A percentile compares a stretch with the other conserved stretches of the same genome.
Conservation (phyloP, 2,113 vertebrate species). For the Pseudorectes ferrugineus region DNA sequence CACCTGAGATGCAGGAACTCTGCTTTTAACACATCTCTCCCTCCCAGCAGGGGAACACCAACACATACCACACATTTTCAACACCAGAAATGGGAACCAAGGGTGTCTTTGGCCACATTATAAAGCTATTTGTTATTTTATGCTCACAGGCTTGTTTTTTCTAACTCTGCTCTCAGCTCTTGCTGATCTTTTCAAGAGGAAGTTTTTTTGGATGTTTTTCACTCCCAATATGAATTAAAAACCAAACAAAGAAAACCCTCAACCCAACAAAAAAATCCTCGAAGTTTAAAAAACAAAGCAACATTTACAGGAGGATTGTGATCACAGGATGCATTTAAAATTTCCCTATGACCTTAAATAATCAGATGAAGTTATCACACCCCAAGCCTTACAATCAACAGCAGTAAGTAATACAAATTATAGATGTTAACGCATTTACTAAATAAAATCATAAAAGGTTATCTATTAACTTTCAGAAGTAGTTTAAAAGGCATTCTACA, state of each 20-base stretch:
- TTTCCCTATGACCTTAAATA: not conserved
- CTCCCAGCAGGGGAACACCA: fast-evolving
- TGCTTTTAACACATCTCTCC: not conserved
- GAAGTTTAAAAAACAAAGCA: not conserved
- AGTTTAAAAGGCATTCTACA: not conserved
- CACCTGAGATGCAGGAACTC: not conserved
- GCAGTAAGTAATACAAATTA: not conserved
- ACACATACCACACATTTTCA: not conserved
- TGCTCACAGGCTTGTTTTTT: not conserved
- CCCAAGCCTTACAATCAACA: not conserved
- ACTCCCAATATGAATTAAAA: not conserved
- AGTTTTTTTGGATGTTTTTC: not conserved
- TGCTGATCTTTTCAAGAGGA: not conserved
- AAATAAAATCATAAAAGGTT: not conserved
- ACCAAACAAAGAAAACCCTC: not conserved
- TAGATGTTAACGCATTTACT: not conserved
- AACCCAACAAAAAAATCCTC: fast-evolving
- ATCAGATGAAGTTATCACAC: not conserved
- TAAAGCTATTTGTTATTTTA: not conserved
- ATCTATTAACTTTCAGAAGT: not conserved
- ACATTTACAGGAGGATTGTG: not conserved
- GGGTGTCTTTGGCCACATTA: not conserved
- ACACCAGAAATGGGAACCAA: not conserved
- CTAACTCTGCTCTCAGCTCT: not conserved
- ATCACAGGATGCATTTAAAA: not conserved